Evolutionary conservation across 2,113 vertebrate genomes (phyloP), one percentile per base, ranked within the genome.

Genomic region (Laterallus jamaicensis): DNA sequence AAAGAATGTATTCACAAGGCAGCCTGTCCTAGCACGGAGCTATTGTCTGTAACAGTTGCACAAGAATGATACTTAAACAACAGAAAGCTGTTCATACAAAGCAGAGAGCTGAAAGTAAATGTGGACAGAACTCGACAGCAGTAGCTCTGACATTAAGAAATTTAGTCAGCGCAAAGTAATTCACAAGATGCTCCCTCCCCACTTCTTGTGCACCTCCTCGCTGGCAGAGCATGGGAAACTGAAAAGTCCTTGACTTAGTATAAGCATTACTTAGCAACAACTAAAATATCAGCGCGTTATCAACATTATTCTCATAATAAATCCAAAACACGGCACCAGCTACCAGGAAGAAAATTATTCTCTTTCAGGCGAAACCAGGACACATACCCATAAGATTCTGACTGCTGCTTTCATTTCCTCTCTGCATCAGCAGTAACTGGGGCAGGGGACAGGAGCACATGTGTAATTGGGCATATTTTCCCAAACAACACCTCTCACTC

Each of bases 131-230:
- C 47, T 40, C 75, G 73, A 92, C n/a, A 91, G 74, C 73, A 87
- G 82, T 11, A 84, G 66, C 60, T 68, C 18, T 91, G 92, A 82
- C 91, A 60, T 89, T 47, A 93, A 90, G 63, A 83, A 91, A 79
- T 71, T 47, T 7, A 71, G 60, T 77, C 79, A 83, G 37, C 24
- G 31, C 47, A 47, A 91, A 84, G 40, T 63, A 67, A 81, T 81
- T 75, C 64, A 86, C 52, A 54, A 54, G 52, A 54, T 54, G 26
- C 25, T 54, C 52, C 52, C 52, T 54, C 52, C 50, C 52, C 15
- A 25, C 52, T 54, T 54, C 50, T 54, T 54, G 26, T 54, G 52
- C 52, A 28, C 52, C 52, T 54, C 52, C 52, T 54, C 3, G 14
- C 52, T 54, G 52, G 52, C 52, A 54, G 52, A 54, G 52, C 52